phyloP scores from a whole-genome alignment of 1,140 invertebrate genomes.

The Drosophila tsacasi region DNA sequence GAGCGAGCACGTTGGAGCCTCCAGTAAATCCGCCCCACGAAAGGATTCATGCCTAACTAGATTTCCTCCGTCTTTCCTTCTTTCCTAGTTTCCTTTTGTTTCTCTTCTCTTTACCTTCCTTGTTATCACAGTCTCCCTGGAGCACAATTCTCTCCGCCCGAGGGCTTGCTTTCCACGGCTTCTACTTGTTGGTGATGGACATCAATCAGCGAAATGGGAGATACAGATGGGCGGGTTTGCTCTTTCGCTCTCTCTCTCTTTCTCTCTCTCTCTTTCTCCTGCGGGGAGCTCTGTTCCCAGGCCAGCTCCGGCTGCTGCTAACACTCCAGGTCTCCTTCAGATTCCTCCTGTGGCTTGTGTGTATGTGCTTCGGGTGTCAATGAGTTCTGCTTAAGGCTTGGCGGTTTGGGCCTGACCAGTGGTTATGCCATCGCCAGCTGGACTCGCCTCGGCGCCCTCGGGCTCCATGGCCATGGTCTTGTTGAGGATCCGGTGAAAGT shows the following conservation, averaged over 20 bases:
- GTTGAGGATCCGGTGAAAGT: conserved; percentile 65
- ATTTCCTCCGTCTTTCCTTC: background rate
- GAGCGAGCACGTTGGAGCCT: conserved; percentile 25
- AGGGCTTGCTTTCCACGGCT: background rate
- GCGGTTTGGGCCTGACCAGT: conserved; percentile 50
- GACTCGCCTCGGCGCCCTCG: background rate
- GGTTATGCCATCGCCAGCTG: conserved; percentile 2
- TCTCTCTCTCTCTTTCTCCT: background rate
- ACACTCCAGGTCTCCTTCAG: conserved; percentile 13
- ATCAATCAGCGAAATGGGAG: conserved; percentile 3
- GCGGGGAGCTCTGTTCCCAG: background rate
- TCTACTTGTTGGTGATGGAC: conserved; percentile 18
- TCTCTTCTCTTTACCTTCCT: background rate
- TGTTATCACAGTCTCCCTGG: conserved; percentile 51
- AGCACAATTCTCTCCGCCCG: conserved; percentile 1
- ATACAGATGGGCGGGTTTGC: conserved; percentile 17
- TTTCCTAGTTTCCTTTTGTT: background rate
- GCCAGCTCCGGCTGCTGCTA: background rate
- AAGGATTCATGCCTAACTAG: background rate
- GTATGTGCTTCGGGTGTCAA: background rate
- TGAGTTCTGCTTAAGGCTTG: conserved; percentile 44
- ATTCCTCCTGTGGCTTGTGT: background rate
- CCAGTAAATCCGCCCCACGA: conserved; percentile 4
- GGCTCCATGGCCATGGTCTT: background rate
- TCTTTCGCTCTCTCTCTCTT: conserved; percentile 5